phyloP scores from a whole-genome alignment of 64 coral and sea anemone genomes.

The Platygyra sinensis region DNA sequence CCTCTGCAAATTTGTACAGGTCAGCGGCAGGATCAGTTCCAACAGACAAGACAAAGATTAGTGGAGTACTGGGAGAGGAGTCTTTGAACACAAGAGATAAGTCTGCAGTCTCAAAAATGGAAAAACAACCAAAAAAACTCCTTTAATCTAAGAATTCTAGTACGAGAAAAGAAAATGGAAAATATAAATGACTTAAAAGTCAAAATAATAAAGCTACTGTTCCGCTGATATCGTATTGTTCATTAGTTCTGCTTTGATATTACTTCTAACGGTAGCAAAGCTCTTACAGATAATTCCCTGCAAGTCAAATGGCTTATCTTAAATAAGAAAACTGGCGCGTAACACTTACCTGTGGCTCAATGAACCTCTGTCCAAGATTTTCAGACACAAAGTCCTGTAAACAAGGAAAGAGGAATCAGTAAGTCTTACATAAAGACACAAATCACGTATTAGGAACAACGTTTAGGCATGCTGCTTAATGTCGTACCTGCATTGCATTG shows the following conservation, averaged over 20 bases:
- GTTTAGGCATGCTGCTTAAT: not conserved
- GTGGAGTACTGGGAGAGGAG: slow-evolving; percentile 86
- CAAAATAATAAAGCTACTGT: no score
- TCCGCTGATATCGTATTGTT: no score
- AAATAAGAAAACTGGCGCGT: no score
- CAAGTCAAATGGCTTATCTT: no score
- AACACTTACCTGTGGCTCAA: slow-evolving; percentile 89
- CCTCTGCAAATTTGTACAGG: slow-evolving; percentile 98
- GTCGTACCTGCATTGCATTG: slow-evolving; percentile 95
- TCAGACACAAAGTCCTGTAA: slow-evolving; percentile 86
- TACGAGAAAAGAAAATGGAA: not conserved
- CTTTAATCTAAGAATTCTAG: not conserved
- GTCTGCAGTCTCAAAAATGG: slow-evolving; percentile 78
- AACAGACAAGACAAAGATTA: slow-evolving; percentile 95
- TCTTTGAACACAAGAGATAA: slow-evolving; percentile 97
- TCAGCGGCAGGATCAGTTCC: slow-evolving; percentile 98
- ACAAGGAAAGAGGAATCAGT: not conserved
- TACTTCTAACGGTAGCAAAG: no score
- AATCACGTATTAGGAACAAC: not conserved
- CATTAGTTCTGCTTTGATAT: no score
- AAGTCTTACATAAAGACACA: not conserved
- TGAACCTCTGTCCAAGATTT: slow-evolving; percentile 96
- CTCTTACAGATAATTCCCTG: no score
- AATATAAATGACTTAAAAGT: no score
- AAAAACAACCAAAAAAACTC: not conserved